phyloP scores from a whole-genome alignment of 2,113 vertebrate genomes.

The Dicrurus megarhynchus region DNA sequence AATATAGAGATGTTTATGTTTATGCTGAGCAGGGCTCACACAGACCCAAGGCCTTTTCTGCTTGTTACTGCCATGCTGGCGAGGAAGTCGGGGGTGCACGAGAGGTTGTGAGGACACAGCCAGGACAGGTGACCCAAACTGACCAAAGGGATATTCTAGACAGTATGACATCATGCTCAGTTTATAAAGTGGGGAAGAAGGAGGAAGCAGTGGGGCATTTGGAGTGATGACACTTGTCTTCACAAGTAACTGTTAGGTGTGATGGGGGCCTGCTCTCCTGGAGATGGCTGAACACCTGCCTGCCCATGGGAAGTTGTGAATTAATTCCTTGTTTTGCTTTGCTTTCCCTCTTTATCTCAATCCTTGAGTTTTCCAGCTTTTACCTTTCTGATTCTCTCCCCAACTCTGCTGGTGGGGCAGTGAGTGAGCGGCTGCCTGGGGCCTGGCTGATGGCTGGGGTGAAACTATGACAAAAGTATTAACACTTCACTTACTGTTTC shows the following conservation, averaged over 20 bases:
- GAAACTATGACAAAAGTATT: not conserved
- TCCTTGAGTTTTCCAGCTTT: not conserved
- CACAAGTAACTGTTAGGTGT: fast-evolving
- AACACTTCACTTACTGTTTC: not conserved
- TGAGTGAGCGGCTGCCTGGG: not conserved
- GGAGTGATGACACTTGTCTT: not conserved
- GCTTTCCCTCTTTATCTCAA: not conserved
- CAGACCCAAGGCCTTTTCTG: not conserved
- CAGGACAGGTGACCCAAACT: not conserved
- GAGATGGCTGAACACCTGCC: not conserved
- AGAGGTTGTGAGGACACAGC: not conserved
- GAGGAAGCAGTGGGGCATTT: not conserved
- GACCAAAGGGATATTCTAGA: not conserved
- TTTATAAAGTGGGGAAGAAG: not conserved
- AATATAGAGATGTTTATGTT: not conserved
- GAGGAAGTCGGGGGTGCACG: fast-evolving
- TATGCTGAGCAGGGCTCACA: not conserved
- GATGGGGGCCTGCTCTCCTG: not conserved
- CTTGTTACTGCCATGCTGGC: not conserved
- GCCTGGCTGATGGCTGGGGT: not conserved
- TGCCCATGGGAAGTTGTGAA: not conserved
- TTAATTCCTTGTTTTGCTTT: not conserved
- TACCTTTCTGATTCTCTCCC: not conserved
- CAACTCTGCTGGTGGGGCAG: not conserved
- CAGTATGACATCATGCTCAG: not conserved